Evolutionary conservation across 2,888 invertebrate genomes (phyloP).

Genomic region (Phania funesta): DNA sequence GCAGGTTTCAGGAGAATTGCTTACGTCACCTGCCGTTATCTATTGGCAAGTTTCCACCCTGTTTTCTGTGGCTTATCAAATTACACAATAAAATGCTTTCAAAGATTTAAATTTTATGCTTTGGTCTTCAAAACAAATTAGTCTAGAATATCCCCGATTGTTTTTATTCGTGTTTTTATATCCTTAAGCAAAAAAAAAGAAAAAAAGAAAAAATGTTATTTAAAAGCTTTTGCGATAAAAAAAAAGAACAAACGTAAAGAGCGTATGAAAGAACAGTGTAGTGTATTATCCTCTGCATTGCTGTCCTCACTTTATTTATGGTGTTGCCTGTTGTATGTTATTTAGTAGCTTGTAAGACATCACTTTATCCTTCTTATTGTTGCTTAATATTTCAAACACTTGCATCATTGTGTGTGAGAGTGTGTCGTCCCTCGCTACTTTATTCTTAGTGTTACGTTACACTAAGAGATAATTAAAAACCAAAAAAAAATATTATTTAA

Average conservation of each 20-base stretch:
- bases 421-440: conserved; percentile 20
- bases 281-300: neutral
- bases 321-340: conserved; percentile 1
- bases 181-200: neutral
- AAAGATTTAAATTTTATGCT: neutral
- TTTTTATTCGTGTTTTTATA: conserved; percentile 6
- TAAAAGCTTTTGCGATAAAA: neutral
- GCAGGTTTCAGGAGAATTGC: too few relatives aligned
- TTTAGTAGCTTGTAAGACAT: conserved; percentile 28
- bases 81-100: too few relatives aligned
- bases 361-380: conserved; percentile 31
- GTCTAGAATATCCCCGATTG: neutral
- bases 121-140: conserved; percentile 14
- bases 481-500: conserved; percentile 39
- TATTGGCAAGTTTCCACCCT: too few relatives aligned
- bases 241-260: neutral
- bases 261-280: neutral
- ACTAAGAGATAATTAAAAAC: conserved; percentile 49
- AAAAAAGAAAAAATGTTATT: neutral
- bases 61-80: too few relatives aligned
- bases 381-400: neutral
- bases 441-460: neutral
- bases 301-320: conserved; percentile 50
- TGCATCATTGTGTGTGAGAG: neutral
- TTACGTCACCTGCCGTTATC: too few relatives aligned